phyloP scores from a whole-genome alignment of 2,113 vertebrate genomes.

The Lichenostomus cassidix region DNA sequence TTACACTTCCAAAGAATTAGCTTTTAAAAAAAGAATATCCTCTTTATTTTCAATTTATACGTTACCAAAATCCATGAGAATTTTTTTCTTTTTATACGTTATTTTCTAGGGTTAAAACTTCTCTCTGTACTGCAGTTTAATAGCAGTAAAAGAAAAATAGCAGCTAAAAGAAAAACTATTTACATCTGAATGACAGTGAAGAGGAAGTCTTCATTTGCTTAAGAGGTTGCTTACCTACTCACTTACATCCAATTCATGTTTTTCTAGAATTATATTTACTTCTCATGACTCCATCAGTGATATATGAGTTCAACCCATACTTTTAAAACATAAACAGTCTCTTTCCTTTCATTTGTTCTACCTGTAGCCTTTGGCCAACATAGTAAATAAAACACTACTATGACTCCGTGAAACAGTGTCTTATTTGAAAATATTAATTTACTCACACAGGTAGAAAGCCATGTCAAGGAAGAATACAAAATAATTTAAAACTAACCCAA shows the following conservation, averaged over 20 bases:
- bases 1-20: neutral
- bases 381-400: neutral
- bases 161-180: neutral
- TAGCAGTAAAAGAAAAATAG: neutral
- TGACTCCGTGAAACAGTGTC: neutral
- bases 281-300: neutral
- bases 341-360: neutral
- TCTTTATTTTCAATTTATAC: neutral
- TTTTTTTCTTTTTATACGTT: neutral
- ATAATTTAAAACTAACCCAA: neutral
- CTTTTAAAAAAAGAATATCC: neutral
- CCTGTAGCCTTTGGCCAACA: neutral
- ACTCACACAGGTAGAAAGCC: neutral
- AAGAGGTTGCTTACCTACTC: neutral
- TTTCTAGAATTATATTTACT: neutral
- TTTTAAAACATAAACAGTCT: neutral
- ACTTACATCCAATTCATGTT: neutral
- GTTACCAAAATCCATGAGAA: neutral
- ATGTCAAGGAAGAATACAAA: neutral
- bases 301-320: neutral
- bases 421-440: neutral
- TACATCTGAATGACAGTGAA: neutral
- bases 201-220: neutral
- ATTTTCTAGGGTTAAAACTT: neutral
- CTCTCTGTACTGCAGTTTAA: neutral